Conservation (phyloP, 2,888 invertebrate species). For the Flexamia atlantica region DNA sequence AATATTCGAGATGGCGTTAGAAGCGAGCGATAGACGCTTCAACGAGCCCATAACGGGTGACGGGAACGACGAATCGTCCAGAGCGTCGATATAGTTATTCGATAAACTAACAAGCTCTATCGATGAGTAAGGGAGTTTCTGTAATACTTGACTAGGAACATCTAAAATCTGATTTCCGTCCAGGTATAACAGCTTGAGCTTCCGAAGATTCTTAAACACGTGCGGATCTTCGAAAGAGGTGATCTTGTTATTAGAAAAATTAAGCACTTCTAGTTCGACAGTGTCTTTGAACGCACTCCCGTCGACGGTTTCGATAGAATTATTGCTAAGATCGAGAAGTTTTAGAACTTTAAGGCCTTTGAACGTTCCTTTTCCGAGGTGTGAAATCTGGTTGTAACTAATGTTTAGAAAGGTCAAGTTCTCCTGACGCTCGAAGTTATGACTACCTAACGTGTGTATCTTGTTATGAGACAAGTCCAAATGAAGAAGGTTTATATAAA, state of each 20-base stretch:
- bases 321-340: constrained; percentile 86
- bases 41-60: constrained; percentile 84
- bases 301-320: constrained; percentile 81
- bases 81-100: constrained; percentile 86
- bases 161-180: constrained; percentile 89
- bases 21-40: constrained; percentile 78
- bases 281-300: constrained; percentile 87
- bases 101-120: constrained; percentile 87
- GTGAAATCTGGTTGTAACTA: constrained; percentile 85
- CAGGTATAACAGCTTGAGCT: constrained; percentile 84
- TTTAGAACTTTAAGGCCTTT: constrained; percentile 83
- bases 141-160: constrained; percentile 79
- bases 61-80: constrained; percentile 86
- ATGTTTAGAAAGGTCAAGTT: constrained; percentile 87
- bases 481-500: constrained; percentile 88
- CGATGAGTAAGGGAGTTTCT: constrained; percentile 82
- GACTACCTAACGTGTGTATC: constrained; percentile 87
- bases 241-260: constrained; percentile 87
- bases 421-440: constrained; percentile 88
- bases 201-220: constrained; percentile 83
- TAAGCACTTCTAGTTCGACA: constrained; percentile 84
- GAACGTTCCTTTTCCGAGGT: constrained; percentile 86
- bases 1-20: constrained; percentile 86
- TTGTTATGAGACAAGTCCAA: constrained; percentile 91
- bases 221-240: constrained; percentile 85